These are phyloP conservation scores for Chymomyza procnemis DNA, from an alignment of 2,888 invertebrate genomes.

Conservation along the genomic window DNA sequence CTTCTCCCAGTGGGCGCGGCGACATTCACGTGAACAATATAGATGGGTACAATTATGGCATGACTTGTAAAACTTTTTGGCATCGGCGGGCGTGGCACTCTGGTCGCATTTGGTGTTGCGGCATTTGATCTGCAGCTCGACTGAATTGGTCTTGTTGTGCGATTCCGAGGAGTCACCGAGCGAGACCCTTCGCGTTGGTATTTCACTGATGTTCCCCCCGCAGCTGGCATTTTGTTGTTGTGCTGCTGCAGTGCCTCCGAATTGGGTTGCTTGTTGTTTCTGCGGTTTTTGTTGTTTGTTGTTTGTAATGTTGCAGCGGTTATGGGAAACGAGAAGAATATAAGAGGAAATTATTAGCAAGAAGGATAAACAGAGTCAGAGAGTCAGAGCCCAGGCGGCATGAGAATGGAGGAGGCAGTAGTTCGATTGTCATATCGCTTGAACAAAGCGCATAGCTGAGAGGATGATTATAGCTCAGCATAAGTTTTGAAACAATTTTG, in stretches of 20 bases:
- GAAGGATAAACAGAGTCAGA: too few species aligned
- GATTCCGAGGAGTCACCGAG: slow-evolving; percentile 80
- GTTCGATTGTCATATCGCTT: too few species aligned
- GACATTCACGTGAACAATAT: slow-evolving; percentile 95
- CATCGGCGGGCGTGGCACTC: slow-evolving; percentile 85
- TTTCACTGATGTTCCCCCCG: slow-evolving; percentile 15
- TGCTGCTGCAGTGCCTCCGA: slow-evolving; percentile 21
- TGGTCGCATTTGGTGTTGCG: slow-evolving; percentile 90
- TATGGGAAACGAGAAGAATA: too few species aligned
- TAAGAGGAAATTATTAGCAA: too few species aligned
- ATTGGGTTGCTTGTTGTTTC: neutral
- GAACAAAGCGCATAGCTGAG: too few species aligned
- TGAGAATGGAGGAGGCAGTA: too few species aligned
- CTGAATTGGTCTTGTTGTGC: slow-evolving; percentile 73
- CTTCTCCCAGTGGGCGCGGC: slow-evolving; percentile 94
- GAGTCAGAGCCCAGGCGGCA: too few species aligned
- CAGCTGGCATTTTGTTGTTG: slow-evolving; percentile 29
- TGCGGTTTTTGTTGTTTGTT: slow-evolving; percentile 30
- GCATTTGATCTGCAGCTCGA: slow-evolving; percentile 82
- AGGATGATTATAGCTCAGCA: too few species aligned
- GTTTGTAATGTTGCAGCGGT: slow-evolving; percentile 22
- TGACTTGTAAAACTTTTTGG: slow-evolving; percentile 90
- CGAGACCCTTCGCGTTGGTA: slow-evolving; percentile 81
- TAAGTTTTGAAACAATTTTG: too few species aligned
- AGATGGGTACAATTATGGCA: slow-evolving; percentile 96